A percentile compares a stretch with the other conserved stretches of the same genome.
These are phyloP conservation scores for Scylla paramamosain DNA, from an alignment of 1,140 invertebrate species.

Conservation along the genomic window DNA sequence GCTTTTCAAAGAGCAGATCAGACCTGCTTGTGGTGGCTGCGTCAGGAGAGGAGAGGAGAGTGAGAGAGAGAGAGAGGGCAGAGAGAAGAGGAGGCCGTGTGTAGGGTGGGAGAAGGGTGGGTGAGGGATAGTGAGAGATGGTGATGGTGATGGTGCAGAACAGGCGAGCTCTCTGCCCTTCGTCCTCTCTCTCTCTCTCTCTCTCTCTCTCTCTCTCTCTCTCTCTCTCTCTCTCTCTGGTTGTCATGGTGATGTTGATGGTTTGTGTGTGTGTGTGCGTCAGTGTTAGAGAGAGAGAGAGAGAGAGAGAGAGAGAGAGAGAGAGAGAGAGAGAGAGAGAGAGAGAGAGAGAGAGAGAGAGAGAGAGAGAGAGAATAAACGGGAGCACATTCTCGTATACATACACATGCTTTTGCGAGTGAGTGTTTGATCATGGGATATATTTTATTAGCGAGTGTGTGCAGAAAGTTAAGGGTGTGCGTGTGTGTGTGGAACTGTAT, in stretches of 20 bases:
- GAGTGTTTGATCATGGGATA: not conserved
- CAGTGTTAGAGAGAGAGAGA: not conserved
- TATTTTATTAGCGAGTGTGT: conserved; percentile 36
- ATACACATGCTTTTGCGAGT: conserved; percentile 32
- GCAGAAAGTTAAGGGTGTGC: conserved; percentile 1
- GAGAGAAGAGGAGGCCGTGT: not conserved
- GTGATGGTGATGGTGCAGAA: not conserved
- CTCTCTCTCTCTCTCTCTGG: not conserved
- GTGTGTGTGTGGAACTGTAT: not conserved
- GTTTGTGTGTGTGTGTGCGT: not conserved
- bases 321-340: no score
- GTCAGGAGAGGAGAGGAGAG: not conserved
- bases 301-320: not conserved
- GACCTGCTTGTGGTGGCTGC: conserved; percentile 17
- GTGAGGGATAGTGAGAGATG: not conserved
- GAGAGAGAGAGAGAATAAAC: no score
- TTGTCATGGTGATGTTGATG: not conserved
- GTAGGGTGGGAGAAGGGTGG: not conserved
- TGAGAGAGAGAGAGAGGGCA: conserved; percentile 23
- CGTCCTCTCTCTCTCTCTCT: not conserved
- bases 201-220: no score
- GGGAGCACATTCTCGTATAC: not conserved
- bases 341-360: no score
- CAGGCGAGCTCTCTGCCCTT: not conserved
- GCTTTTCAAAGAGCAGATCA: conserved; percentile 31